Base-by-base conservation (phyloP, 2,888 invertebrate genomes). In the Tethea ocularis region DNA sequence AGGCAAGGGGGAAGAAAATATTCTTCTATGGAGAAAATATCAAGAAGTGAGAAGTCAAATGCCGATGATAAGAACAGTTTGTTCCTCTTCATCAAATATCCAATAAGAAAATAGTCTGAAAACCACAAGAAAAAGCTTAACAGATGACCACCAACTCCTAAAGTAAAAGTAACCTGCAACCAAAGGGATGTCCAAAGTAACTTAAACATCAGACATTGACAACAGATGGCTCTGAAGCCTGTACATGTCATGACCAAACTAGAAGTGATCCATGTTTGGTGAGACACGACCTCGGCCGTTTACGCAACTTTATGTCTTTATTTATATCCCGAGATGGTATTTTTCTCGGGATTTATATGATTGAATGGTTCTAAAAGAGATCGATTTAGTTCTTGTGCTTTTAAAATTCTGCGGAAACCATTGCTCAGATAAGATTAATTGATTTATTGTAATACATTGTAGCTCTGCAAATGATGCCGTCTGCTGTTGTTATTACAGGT, bases 301-400 rank as follows among this genome's bases (percentile, higher is more conserved):
- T 53, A 53, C 52, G 11, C 17, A 29, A 17, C 15, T 53, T 53
- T 26, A 53, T 29, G 52, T 53, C 52, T 52, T 46, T 52, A 52
- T 52, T 52, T 26, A 53, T 17, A 29, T 23, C 52, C 7, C 1
- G 17, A 53, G 6, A 53, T 29, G 8, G 29, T 26, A 29, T 7
- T 20, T 29, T 29, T 29, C 24, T 29, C 17, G 15, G 41, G 17
- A 17, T 41, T 1, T 41, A 17, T 17, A 41, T 41, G 17, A 41
- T 17, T 17, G 4, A 17, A 41, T 7, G 17, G 1, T 41, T 41
- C 7, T 41, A 17, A 10, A 15, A 20, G 46, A n/a, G 46, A 20
- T 46, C 41, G 20, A 8, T n/a, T 8, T 8, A 8, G 8, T 13
- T 36, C 36, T 26, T 7, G 2, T 26, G 26, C 26, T 26, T 26